These are phyloP conservation scores for Hydractinia symbiolongicarpus DNA, from an alignment of 30 jellyfish, hydroid and myxozoan species.

Conservation along the genomic window DNA sequence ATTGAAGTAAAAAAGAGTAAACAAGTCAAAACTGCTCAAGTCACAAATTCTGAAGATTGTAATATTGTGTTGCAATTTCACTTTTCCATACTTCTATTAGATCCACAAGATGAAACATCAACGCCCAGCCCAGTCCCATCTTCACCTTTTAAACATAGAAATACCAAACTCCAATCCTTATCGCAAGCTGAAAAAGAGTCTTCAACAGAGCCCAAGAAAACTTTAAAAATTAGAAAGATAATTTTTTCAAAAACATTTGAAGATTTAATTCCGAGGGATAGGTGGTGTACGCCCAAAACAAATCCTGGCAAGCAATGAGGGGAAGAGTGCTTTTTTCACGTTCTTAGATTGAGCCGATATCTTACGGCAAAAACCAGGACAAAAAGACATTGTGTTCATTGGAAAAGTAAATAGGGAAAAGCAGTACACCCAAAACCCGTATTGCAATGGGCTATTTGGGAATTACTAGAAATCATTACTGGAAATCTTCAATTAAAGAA, in stretches of 20 bases:
- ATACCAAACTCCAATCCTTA: conserved; percentile 29
- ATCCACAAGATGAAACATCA: neutral
- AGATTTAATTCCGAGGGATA: neutral
- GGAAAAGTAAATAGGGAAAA: conserved; percentile 36
- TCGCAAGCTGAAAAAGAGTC: conserved; percentile 29
- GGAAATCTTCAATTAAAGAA: neutral
- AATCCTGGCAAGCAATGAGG: conserved; percentile 22
- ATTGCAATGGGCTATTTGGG: conserved; percentile 40
- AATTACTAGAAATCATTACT: neutral
- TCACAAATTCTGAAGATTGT: neutral
- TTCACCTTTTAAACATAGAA: conserved; percentile 22
- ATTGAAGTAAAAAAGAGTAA: neutral
- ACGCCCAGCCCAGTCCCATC: neutral
- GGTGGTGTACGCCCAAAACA: neutral
- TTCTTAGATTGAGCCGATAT: conserved; percentile 17
- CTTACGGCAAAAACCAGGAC: conserved; percentile 26
- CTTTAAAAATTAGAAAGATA: neutral
- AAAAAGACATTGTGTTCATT: conserved; percentile 16
- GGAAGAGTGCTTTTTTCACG: conserved; percentile 13
- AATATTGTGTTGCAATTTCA: neutral
- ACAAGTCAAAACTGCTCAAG: conserved; percentile 4
- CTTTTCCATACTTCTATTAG: neutral
- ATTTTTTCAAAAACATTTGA: conserved; percentile 9
- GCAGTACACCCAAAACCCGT: conserved; percentile 32
- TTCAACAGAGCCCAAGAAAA: conserved; percentile 29